A percentile compares a stretch with the other conserved stretches of the same genome.
Conservation (phyloP, 30 jellyfish, hydroid and myxozoan genomes). For the Rhopilema esculentum region DNA sequence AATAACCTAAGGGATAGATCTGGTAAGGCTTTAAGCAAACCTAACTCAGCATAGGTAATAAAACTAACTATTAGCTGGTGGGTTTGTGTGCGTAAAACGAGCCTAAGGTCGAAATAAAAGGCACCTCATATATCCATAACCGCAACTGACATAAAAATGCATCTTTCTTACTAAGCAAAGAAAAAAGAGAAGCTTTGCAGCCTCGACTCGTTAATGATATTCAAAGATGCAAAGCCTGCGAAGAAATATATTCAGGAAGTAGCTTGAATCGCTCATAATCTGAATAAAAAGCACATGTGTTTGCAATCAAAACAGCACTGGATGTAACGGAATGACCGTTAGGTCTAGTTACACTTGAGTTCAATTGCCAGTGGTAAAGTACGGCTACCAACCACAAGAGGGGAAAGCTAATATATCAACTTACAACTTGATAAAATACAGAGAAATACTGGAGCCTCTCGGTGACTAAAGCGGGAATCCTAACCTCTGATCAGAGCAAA, state of each 20-base stretch:
- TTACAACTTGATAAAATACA: background rate
- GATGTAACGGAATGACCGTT: background rate
- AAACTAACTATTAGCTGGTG: too few species aligned
- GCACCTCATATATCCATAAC: too few species aligned
- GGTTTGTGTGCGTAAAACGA: too few species aligned
- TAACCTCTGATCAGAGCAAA: background rate
- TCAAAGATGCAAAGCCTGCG: background rate
- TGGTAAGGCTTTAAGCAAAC: too few species aligned
- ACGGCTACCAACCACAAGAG: background rate
- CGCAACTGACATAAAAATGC: background rate
- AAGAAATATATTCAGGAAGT: background rate
- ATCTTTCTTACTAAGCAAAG: background rate
- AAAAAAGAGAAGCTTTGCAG: background rate
- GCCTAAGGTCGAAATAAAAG: too few species aligned
- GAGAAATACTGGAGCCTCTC: background rate
- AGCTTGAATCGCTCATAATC: background rate
- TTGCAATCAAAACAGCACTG: background rate
- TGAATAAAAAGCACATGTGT: background rate
- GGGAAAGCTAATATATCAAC: background rate
- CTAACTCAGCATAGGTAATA: too few species aligned
- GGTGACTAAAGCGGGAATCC: background rate
- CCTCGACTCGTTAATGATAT: background rate
- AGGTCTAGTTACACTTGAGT: background rate
- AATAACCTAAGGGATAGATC: too few species aligned
- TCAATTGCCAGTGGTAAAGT: too few species aligned